A percentile compares a stretch with the other conserved stretches of the same genome.
Evolutionary conservation across 2,113 vertebrate genomes (phyloP).

Genomic region (Pagrus major): DNA sequence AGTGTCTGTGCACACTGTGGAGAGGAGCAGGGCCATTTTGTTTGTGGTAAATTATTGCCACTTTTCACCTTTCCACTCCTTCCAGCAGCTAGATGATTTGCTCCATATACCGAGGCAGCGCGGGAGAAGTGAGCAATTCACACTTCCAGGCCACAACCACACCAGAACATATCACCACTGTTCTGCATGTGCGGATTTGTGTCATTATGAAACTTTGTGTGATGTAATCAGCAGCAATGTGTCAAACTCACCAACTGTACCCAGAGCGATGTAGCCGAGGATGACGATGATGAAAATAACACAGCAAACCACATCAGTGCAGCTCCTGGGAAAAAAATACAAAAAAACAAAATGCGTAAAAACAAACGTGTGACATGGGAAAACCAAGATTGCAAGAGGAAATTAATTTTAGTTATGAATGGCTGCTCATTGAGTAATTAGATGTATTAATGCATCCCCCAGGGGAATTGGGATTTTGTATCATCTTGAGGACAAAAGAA

Average conservation of each 20-base stretch:
- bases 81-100: neutral
- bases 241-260: conserved; percentile 92
- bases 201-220: conserved; percentile 34
- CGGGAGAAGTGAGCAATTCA: neutral
- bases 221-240: conserved; percentile 60
- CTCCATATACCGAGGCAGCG: neutral
- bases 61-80: neutral
- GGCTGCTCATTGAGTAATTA: neutral
- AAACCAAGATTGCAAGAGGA: conserved; percentile 6
- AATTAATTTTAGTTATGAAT: neutral
- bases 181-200: neutral
- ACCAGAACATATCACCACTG: neutral
- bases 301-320: conserved; percentile 94
- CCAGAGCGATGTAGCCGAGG: conserved; percentile 92
- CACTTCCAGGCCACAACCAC: neutral
- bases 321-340: conserved; percentile 82
- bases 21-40: neutral
- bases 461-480: neutral
- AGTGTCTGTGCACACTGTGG: neutral
- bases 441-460: neutral
- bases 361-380: conserved; percentile 19
- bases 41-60: neutral
- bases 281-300: conserved; percentile 93
- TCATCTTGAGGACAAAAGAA: neutral
- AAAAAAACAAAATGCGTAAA: neutral